These are phyloP conservation scores for Xenopus borealis DNA, from an alignment of 2,113 vertebrate species.

Conservation along the genomic window DNA sequence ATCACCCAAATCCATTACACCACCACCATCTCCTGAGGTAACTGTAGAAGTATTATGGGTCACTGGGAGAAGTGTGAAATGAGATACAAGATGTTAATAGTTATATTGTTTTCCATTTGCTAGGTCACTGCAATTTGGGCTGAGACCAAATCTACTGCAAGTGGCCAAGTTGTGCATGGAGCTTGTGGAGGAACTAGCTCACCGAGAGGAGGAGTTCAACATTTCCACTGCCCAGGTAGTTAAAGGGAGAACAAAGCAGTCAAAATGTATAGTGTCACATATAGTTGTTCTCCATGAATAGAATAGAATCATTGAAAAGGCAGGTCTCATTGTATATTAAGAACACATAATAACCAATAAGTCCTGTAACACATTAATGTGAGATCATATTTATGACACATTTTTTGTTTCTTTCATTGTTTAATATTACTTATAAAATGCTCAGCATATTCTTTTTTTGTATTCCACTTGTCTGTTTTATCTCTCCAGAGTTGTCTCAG, in stretches of 20 bases:
- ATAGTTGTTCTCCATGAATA: too few relatives aligned
- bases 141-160: slow-evolving; percentile 10
- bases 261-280: neutral
- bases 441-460: too few relatives aligned
- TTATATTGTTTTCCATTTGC: neutral
- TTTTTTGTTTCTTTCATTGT: too few relatives aligned
- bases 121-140: slow-evolving; percentile 13
- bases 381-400: too few relatives aligned
- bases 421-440: too few relatives aligned
- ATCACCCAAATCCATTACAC: slow-evolving; percentile 84
- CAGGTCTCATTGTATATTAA: too few relatives aligned
- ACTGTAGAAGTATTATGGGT: slow-evolving; percentile 24
- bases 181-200: neutral
- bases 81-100: neutral
- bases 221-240: slow-evolving; percentile 19
- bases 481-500: slow-evolving; percentile 58
- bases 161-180: neutral
- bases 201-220: slow-evolving; percentile 8
- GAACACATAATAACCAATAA: too few relatives aligned
- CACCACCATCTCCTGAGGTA: slow-evolving; percentile 83
- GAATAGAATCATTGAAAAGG: too few relatives aligned
- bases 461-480: too few relatives aligned
- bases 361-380: too few relatives aligned
- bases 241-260: too few relatives aligned
- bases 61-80: neutral